A percentile compares a stretch with the other conserved stretches of the same genome.
These are phyloP conservation scores for Nycticryphes semicollaris DNA, from an alignment of 2,113 vertebrate genomes.

Conservation along the genomic window DNA sequence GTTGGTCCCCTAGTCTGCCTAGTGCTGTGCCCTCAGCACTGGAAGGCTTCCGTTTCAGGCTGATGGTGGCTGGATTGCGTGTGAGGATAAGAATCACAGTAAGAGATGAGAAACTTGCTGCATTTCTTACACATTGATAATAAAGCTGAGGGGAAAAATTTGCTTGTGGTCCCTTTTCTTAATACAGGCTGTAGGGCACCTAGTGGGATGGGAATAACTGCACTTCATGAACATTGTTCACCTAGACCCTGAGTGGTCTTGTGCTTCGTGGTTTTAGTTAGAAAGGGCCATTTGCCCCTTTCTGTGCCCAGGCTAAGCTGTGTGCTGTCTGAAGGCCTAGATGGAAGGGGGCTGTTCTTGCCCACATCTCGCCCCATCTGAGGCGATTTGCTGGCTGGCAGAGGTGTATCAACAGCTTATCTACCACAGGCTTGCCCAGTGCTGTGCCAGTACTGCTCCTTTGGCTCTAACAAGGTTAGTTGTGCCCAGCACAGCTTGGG, in stretches of 20 bases:
- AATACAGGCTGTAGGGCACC: neutral
- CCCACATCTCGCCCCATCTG: fast-evolving
- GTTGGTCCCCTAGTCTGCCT: neutral
- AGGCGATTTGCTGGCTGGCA: neutral
- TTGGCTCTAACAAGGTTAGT: fast-evolving
- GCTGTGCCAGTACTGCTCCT: neutral
- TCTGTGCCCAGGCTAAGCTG: neutral
- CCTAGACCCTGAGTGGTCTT: no score
- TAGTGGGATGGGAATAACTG: neutral
- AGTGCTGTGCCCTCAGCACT: neutral
- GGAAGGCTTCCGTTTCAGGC: neutral
- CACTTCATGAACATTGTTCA: fast-evolving
- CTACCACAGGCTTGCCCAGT: neutral
- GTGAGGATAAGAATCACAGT: neutral
- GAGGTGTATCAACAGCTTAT: neutral
- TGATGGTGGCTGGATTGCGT: neutral
- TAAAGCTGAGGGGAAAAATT: neutral
- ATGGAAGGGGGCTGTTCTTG: neutral
- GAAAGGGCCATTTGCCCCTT: neutral
- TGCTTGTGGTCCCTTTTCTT: neutral
- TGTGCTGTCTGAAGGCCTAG: neutral
- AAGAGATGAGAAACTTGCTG: neutral
- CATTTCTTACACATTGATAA: neutral
- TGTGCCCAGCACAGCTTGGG: fast-evolving
- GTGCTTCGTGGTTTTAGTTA: neutral